Percentiles rank a stretch among this genome's conserved stretches.
These are phyloP conservation scores for Oenanthe melanoleuca DNA, from an alignment of 2,113 vertebrate species.

Conservation along the genomic window DNA sequence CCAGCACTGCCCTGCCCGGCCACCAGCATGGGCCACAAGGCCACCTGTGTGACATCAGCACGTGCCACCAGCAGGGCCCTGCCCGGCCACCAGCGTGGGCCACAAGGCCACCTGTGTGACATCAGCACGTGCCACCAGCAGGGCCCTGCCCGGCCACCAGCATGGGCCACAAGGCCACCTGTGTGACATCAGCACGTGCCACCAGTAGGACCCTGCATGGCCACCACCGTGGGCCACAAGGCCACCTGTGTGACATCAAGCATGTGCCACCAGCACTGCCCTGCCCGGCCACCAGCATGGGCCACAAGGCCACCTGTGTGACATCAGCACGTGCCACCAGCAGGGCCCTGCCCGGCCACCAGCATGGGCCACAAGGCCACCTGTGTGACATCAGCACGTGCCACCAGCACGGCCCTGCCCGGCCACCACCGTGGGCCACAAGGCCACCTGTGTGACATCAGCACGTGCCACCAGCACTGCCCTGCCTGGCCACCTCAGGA, in stretches of 20 bases:
- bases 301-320: no score
- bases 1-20: fast-evolving
- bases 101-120: no score
- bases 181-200: not conserved
- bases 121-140: no score
- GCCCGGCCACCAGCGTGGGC: not conserved
- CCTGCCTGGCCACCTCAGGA: not conserved
- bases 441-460: constrained; percentile 58
- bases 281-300: no score
- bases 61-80: not conserved
- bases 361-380: no score
- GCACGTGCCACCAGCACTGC: fast-evolving
- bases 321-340: no score
- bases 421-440: not conserved
- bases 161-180: no score
- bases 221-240: no score
- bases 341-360: no score
- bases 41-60: constrained; percentile 33
- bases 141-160: no score
- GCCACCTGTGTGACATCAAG: constrained; percentile 57
- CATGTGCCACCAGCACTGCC: no score
- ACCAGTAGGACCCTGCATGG: fast-evolving
- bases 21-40: not conserved
- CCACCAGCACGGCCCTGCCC: fast-evolving
- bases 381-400: not conserved